Base-by-base conservation (phyloP, 2,113 vertebrate species). In the Mastomys natalensis region DNA sequence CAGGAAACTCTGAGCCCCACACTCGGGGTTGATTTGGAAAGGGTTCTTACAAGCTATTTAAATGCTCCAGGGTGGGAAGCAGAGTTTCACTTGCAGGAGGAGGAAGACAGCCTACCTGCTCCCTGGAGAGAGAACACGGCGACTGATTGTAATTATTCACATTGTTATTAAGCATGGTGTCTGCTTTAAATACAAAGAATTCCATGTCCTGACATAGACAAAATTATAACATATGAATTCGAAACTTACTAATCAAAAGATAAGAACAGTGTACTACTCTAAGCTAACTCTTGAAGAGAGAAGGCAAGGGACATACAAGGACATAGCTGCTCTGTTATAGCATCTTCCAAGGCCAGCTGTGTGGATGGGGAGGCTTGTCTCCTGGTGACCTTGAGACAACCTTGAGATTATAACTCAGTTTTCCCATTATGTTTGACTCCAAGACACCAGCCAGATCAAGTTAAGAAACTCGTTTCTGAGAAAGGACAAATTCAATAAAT, bases 321-420 rank as follows among this genome's bases (percentile, higher is more conserved):
- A 0, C 3, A 0, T 0, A 12, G 58, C 9, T 68, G 5, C 68
- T 8, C 29, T 0, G 2, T 0, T 31, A 1, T 3, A 21, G 9
- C 58, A 3, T 5, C 2, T 58, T 76, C n/a, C 3, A 0, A 17
- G 3, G 26, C 29, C 3, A 2, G n/a, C 76, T 7, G 1, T 0
- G 11, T 3, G 40, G n/a, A 16, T 11, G 73, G 5, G 0, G 0
- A 15, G 11, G 31, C 7, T 37, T 21, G 17, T 0, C 24, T 60
- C 66, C 34, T 31, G 29, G 3, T 37, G n/a, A 66, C 62, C 68
- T 94, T 53, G 55, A 64, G 43, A 68, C 13, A 51, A 89, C 70
- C 84, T 29, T 87, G 87, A 88, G 12, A 48, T 48, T 66, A 48
- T 48, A 64, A 64, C n/a, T n/a, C 5, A 0, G 53, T 62, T 82